phyloP scores from a whole-genome alignment of 2,797 vertebrate species.

The Sebastes aleutianus region DNA sequence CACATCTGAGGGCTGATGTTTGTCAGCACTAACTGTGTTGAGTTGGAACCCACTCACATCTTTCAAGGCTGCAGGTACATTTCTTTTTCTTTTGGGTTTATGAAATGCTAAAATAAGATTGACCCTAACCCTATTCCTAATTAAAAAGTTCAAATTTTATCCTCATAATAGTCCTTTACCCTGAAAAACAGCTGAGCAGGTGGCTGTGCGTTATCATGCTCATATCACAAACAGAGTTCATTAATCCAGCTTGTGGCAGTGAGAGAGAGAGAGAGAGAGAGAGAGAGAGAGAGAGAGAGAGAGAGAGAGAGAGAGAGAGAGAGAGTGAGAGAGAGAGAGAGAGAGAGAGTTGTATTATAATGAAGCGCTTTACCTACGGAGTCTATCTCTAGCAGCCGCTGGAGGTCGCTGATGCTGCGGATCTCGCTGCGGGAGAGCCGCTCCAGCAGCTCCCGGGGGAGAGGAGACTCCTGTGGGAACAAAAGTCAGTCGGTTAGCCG shows the following conservation, averaged over 20 bases:
- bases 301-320: too few species aligned
- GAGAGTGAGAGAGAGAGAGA: not conserved
- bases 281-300: not conserved
- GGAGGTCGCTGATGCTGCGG: conserved; percentile 95
- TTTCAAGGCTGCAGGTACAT: too few species aligned
- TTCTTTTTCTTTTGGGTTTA: too few species aligned
- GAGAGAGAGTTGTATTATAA: conserved; percentile 9
- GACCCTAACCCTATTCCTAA: too few species aligned
- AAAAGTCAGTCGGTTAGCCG: not conserved
- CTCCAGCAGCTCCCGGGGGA: conserved; percentile 93
- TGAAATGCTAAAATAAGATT: too few species aligned
- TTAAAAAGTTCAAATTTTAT: too few species aligned
- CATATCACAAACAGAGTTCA: not conserved
- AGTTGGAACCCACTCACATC: too few species aligned
- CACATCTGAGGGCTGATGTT: not conserved
- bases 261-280: not conserved
- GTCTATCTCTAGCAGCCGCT: conserved; percentile 96
- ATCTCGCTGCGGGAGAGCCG: conserved; percentile 93
- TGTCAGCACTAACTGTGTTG: not conserved
- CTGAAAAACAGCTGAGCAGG: too few species aligned
- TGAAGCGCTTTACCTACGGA: conserved; percentile 93
- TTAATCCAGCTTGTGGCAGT: too few species aligned
- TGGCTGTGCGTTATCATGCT: not conserved
- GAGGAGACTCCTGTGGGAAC: conserved; percentile 86
- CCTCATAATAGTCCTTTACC: too few species aligned